Conservation (phyloP, 1,140 invertebrate genomes). For the Rhyzopertha dominica region DNA sequence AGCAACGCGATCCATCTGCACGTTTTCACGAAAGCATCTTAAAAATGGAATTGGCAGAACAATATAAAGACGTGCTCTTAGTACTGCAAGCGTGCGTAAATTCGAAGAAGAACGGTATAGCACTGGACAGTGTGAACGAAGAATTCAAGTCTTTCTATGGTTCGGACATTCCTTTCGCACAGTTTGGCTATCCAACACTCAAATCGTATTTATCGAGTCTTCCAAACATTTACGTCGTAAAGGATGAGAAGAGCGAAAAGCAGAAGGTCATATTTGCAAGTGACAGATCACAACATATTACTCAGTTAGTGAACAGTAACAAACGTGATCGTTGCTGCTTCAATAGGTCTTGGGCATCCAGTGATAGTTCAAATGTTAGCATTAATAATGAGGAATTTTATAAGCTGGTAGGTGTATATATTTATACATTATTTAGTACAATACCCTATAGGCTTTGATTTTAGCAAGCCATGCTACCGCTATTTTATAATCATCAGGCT, state of each 20-base stretch:
- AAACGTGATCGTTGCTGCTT: too few species aligned
- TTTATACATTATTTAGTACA: background rate
- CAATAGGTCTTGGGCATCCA: slow-evolving; percentile 9
- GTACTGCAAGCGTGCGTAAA: too few species aligned
- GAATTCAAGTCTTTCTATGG: slow-evolving; percentile 23
- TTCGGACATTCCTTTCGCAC: slow-evolving; percentile 22
- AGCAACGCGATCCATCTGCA: too few species aligned
- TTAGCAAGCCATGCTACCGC: slow-evolving; percentile 28
- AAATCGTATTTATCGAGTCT: slow-evolving; percentile 23
- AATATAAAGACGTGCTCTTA: too few species aligned
- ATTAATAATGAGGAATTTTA: slow-evolving; percentile 22
- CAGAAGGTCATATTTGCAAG: slow-evolving; percentile 11
- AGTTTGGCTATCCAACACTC: slow-evolving; percentile 23
- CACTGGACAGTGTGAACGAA: slow-evolving; percentile 17
- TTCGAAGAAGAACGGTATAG: slow-evolving; percentile 23
- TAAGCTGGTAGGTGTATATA: slow-evolving; percentile 20
- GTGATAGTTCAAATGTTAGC: background rate
- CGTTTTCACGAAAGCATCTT: too few species aligned
- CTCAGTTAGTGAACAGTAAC: too few species aligned
- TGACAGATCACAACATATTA: background rate
- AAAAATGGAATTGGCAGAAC: too few species aligned
- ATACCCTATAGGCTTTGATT: slow-evolving; percentile 6
- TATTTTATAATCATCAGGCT: slow-evolving; percentile 31
- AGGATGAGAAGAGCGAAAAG: slow-evolving; percentile 10
- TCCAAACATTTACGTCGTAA: slow-evolving; percentile 26